Conservation (phyloP, 2,113 vertebrate genomes). For the Struthidea cinerea region DNA sequence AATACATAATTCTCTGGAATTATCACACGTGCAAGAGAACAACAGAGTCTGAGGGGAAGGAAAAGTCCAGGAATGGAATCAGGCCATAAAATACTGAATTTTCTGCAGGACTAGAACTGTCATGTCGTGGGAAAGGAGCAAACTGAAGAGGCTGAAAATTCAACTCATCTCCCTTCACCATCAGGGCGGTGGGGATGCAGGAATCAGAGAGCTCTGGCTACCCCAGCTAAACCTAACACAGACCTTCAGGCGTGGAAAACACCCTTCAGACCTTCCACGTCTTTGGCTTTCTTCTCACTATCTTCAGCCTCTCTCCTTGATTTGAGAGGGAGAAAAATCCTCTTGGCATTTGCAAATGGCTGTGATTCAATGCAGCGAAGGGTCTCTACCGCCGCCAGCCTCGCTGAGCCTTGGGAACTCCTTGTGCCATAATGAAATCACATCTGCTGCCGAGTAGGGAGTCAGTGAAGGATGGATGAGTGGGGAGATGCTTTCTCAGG, state of each 20-base stretch:
- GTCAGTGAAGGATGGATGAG: constrained; percentile 2
- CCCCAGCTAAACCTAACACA: not conserved
- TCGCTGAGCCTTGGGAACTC: not conserved
- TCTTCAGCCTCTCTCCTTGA: not conserved
- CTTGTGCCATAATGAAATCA: not conserved
- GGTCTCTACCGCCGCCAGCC: not conserved
- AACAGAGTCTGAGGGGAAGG: not conserved
- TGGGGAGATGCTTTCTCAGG: constrained; percentile 9
- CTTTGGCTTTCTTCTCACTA: not conserved
- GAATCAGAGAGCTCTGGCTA: not conserved
- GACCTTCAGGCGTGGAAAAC: not conserved
- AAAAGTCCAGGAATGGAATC: not conserved
- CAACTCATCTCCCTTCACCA: not conserved
- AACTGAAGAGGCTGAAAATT: not conserved
- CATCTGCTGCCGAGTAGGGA: not conserved
- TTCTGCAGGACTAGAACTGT: not conserved
- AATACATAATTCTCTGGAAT: not conserved
- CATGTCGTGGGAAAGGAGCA: not conserved
- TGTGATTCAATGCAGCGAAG: not conserved
- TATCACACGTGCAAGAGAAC: not conserved
- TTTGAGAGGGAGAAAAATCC: not conserved
- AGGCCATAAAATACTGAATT: not conserved
- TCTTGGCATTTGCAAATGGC: constrained; percentile 13
- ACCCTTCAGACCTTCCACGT: not conserved
- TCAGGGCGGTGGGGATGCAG: not conserved